Base-by-base conservation (phyloP, 2,113 vertebrate species). In the Myrmecophaga tridactyla region DNA sequence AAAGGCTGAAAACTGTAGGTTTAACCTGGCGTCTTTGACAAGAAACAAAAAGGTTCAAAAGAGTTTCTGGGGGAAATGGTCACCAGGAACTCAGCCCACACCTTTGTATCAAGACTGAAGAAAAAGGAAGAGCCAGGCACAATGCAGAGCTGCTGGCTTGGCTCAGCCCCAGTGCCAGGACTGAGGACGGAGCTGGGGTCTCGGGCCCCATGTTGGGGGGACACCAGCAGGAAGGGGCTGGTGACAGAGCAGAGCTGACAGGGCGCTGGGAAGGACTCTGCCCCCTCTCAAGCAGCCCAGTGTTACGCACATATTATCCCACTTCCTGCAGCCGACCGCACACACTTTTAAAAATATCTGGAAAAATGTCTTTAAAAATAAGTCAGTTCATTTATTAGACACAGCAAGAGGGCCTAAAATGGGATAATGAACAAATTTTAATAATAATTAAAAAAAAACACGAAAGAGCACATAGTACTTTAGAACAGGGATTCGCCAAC, bases 131-230 rank as follows among this genome's bases (percentile, higher is more conserved):
- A 10, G 84, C 31, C 29, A 3, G 6, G 3, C 60, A 11, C 4
- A 36, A 29, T 2, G 8, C 4, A 14, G 63, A 60, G 72, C 36
- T 62, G 58, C 43, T 3, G 11, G 46, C 39, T 13, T 15, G 27
- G 41, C 23, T n/a, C 0, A 3, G 46, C 11, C 17, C 6, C 51
- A 31, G 34, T 4, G 53, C 73, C 43, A 46, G 80, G 46, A 53
- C 23, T 51, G 36, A 13, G 5, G 21, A n/a, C 5, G 7, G 21
- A 4, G 7, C 3, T 0, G 63, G 83, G 8, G 51, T 5, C 5
- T 3, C 0, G 1, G n/a, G 41, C 25, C 27, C 7, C n/a, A 34
- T 27, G 23, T 1, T 36, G 31, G 14, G 7, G 3, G 17, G n/a
- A 18, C 53, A 17, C 18, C 18, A 41, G 1, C 11, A 43, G 65